Evolutionary conservation across 1,140 invertebrate genomes (phyloP).

Genomic region (Philotrypesis tridentata): DNA sequence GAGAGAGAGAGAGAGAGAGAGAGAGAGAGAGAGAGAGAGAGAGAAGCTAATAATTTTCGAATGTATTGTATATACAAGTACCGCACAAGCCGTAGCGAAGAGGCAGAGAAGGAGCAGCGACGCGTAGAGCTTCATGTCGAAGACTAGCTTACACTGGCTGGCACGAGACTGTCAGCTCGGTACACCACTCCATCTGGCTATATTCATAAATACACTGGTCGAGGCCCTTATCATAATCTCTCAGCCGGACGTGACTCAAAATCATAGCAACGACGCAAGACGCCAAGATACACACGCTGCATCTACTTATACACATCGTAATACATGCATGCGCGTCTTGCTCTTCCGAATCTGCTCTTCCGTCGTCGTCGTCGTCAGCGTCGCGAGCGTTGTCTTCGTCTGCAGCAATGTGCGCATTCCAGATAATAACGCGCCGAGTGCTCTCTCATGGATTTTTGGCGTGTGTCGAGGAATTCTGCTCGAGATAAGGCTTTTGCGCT

Average conservation of each 20-base stretch:
- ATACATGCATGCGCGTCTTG: neutral
- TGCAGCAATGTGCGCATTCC: too few species aligned
- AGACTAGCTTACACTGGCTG: neutral
- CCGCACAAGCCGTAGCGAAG: neutral
- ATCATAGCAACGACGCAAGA: neutral
- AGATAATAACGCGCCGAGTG: too few species aligned
- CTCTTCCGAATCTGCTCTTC: neutral
- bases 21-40: too few species aligned
- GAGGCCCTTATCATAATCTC: neutral
- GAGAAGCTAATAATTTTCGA: neutral
- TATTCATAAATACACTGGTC: neutral
- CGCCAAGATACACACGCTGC: neutral
- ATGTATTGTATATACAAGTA: neutral
- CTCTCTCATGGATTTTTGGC: too few species aligned
- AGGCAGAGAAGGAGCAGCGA: neutral
- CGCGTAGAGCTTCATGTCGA: neutral
- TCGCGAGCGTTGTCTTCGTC: too few species aligned
- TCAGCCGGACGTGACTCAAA: slow-evolving; percentile 4
- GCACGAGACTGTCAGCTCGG: neutral
- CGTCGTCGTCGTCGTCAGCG: too few species aligned
- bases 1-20: too few species aligned
- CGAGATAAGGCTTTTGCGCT: too few species aligned
- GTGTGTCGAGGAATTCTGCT: too few species aligned
- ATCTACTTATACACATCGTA: too few species aligned
- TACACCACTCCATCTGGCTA: neutral